Evolutionary conservation across 2,113 vertebrate species (phyloP).

Genomic region (Zonotrichia leucophrys): DNA sequence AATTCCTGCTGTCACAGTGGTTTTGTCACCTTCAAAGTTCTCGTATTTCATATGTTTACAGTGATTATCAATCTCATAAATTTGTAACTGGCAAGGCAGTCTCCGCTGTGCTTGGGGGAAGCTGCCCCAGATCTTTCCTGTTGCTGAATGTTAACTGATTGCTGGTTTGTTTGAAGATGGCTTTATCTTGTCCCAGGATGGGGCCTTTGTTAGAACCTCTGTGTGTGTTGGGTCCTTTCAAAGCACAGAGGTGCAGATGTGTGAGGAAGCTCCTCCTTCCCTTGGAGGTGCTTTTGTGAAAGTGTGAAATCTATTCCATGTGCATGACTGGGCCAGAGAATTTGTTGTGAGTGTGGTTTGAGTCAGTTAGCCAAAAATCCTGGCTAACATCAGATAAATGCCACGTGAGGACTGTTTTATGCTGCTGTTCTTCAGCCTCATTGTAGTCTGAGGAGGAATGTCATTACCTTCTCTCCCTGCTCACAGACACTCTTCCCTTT

Average conservation of each 20-base stretch:
- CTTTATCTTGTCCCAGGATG: background rate
- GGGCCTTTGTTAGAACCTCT: background rate
- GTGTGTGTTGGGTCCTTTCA: background rate
- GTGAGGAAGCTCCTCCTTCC: background rate
- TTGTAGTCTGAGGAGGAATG: background rate
- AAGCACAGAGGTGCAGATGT: rapidly evolving
- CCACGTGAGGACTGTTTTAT: background rate
- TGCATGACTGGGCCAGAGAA: background rate
- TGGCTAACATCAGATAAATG: background rate
- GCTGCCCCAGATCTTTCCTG: background rate
- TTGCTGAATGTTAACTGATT: background rate
- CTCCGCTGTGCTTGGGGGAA: background rate
- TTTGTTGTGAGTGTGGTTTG: background rate
- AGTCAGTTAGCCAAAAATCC: background rate
- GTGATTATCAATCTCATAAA: background rate
- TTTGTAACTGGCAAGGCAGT: background rate
- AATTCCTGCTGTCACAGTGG: slow-evolving; percentile 24
- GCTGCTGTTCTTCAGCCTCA: background rate
- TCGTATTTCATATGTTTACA: background rate
- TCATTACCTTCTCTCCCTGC: background rate
- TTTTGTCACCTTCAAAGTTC: slow-evolving; percentile 28
- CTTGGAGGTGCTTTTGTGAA: background rate
- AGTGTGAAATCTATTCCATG: background rate
- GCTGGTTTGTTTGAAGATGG: background rate
- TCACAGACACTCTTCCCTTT: background rate